Percentiles rank a stretch among this genome's conserved stretches.
Conservation (phyloP, 2,113 vertebrate genomes). For the Mobula birostris region DNA sequence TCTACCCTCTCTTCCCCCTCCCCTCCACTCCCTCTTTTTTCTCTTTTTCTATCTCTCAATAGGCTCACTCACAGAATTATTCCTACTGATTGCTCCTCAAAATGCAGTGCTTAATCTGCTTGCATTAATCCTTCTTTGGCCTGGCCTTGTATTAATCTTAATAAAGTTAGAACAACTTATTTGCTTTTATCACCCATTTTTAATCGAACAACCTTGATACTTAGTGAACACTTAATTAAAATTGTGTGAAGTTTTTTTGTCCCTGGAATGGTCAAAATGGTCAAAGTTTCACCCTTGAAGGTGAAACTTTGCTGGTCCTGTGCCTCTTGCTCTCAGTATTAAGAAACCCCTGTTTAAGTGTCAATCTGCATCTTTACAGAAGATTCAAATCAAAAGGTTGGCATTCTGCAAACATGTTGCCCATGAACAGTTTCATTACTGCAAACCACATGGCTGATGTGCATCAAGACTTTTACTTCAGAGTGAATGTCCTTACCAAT, state of each 20-base stretch:
- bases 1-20: no score
- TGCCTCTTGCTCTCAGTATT: background rate
- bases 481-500: background rate
- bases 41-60: no score
- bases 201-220: constrained; percentile 10
- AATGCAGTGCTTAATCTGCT: background rate
- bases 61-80: background rate
- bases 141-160: background rate
- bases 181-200: background rate
- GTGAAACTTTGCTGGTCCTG: background rate
- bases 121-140: background rate
- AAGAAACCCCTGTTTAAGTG: background rate
- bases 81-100: background rate
- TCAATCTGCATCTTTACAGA: background rate
- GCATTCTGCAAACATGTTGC: background rate
- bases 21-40: no score
- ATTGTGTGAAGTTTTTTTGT: background rate
- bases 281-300: no score
- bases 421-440: background rate
- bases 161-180: constrained; percentile 11
- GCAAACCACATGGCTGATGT: background rate
- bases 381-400: no score
- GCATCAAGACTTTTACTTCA: background rate
- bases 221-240: background rate
- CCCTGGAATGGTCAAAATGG: no score